phyloP scores from a whole-genome alignment of 2,113 vertebrate genomes.

The Oreochromis tanganicae region DNA sequence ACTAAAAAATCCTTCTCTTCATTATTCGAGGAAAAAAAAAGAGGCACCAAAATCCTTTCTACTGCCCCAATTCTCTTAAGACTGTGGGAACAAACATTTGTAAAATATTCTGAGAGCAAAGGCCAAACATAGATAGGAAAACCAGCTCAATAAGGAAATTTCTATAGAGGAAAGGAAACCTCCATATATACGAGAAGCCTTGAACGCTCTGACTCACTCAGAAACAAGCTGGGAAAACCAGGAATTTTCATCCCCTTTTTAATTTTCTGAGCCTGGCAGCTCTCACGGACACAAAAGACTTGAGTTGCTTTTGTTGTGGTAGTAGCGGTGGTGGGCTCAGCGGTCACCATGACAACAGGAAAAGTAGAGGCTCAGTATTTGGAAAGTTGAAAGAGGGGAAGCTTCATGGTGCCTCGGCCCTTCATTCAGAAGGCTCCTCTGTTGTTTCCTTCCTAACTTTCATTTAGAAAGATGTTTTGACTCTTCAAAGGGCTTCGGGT shows the following conservation, averaged over 20 bases:
- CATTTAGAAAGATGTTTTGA: slow-evolving; percentile 9
- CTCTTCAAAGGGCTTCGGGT: background rate
- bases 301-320: slow-evolving; percentile 50
- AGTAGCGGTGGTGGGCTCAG: slow-evolving; percentile 19
- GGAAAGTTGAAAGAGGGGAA: slow-evolving; percentile 31
- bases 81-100: background rate
- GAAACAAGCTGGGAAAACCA: background rate
- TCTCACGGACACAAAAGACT: slow-evolving; percentile 47
- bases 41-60: background rate
- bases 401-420: slow-evolving; percentile 28
- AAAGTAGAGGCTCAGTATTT: slow-evolving; percentile 49
- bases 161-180: background rate
- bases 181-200: background rate
- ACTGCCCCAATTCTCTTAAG: background rate
- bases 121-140: background rate
- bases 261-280: slow-evolving; percentile 40
- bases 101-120: background rate
- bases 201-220: background rate
- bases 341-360: slow-evolving; percentile 48
- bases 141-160: background rate
- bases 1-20: background rate
- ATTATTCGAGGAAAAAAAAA: rapidly evolving
- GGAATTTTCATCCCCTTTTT: slow-evolving; percentile 42
- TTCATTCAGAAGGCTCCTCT: slow-evolving; percentile 14
- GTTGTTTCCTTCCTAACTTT: background rate